Base-by-base conservation (phyloP, 2,113 vertebrate genomes). In the Mus pahari region DNA sequence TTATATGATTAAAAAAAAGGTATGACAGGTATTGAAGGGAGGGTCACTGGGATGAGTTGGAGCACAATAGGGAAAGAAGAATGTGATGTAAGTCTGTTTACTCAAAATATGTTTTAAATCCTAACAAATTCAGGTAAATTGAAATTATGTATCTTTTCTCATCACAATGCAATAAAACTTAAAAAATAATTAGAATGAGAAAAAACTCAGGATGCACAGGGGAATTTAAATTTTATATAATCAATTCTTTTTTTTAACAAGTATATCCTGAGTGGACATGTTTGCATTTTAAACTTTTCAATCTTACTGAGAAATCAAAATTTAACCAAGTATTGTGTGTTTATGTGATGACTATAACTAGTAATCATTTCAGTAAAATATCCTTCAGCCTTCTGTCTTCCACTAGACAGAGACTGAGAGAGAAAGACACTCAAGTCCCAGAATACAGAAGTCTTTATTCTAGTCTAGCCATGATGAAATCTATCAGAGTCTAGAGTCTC, bases 221-320 rank as follows among this genome's bases (percentile, higher is more conserved):
- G 42, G 71, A 81, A 86, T 95, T 71, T 82, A 75, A 70, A 94
- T 75, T 75, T 73, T 64, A 45, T 48, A 88, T 33, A 90, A 90
- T 94, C 1, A 58, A 55, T n/a, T 83, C 79, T 19, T 60, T 7
- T 83, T 86, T 19, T 60, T 7, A 55, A 42, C 42, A 48, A 79
- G 4, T 26, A n/a, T 75, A 66, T 86, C 50, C 31, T 19, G 58
- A 71, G 60, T 74, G 55, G 39, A 48, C 19, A 75, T 81, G 39
- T 16, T 50, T 86, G 36, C 39, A 75, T 91, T 71, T 70, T 42
- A 60, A 94, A n/a, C 19, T 71, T 0, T 0, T 64, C 24, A 62
- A 77, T 71, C 42, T 50, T 17, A 22, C n/a, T 53, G 26, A 62
- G 60, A 93, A 93, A 75, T 86, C 24, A 88, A 96, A 14, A 75